Base-by-base conservation (phyloP, 2,113 vertebrate species). In the Platichthys flesus region DNA sequence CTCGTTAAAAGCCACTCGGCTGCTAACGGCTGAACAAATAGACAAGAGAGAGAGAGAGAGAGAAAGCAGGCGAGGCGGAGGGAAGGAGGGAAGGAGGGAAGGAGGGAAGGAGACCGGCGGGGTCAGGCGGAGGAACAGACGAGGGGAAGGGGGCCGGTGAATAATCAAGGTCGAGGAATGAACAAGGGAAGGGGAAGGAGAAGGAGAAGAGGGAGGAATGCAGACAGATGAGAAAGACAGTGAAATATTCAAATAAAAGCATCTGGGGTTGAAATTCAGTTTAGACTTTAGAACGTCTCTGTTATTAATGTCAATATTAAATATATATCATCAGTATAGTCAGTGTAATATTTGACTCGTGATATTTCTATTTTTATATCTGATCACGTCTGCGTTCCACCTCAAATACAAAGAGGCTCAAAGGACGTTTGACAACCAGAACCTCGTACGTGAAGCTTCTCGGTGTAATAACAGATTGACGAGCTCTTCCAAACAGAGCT, bases 1-100 rank as follows among this genome's bases (percentile, higher is more conserved):
- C 85, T 84, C 84, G 67, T 88, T 90, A 88, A 86, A 84, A 88
- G 24, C 79, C 69, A 68, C 81, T 87, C 72, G 69, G 80, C 37
- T 54, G 12, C 70, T 71, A 71, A 68, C 51, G 73, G 84, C 76
- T 88, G 84, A 86, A 86, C 84, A 90, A 88, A 90, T 35, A 84
- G 59, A 85, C 57, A n/a, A 28, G 26, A 28, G 28, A 31, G 28
- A 31, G 28, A 31, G 31, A 31, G 31, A 31, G 31, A 31, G 31
- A 20, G 2, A 49, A 31, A 68, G 67, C 59, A 69, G 70, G 57
- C 9, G 7, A 76, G 49, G 49, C 3, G 54, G 56, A 66, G 57
- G 24, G 24, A 24, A 24, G 24, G 24, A 66, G 57, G 24, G 24
- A 24, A 24, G 24, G 24, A 24, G 24, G 37, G 28, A 55, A 56